Evolutionary conservation across 2,113 vertebrate species (phyloP), one percentile per base, ranked within the genome.

Genomic region (Danionella cerebrum): DNA sequence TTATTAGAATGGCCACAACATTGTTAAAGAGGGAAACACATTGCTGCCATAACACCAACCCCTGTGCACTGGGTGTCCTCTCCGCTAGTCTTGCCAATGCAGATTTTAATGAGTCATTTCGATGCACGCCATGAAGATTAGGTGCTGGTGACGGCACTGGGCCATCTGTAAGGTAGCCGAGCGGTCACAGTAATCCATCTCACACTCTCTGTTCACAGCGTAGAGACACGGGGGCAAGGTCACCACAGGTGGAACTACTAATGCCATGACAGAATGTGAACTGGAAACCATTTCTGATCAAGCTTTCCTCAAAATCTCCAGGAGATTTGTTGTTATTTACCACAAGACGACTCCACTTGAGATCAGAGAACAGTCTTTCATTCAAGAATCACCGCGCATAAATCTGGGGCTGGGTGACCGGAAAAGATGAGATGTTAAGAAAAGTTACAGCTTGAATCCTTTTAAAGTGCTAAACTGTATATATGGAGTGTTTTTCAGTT

Each of bases 111-210:
- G 73, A 73, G 45, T 76, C 73, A 71, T 50, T 73, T 67, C 65
- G 38, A 65, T 63, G 52, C 71, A 48, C 29, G 38, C 54, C 59
- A 64, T 48, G 65, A 66, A 74, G 65, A 71, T 71, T 62, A 74
- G 59, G 54, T 44, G 42, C 35, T 35, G 27, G 59, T 72, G 71
- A 66, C 67, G 57, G 50, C 53, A 71, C 65, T 54, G 31, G 33
- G n/a, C 76, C 72, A 78, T 78, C 74, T 78, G 72, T 71, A 77
- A 53, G 67, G 51, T 65, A 66, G 57, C 60, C 29, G 31, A 47
- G 60, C 57, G 55, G 25, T 39, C 71, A 50, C 73, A 66, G 39
- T 72, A 69, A 69, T 64, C 67, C 47, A 59, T 67, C 54, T 45
- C 35, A 58, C 29, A 5, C 68, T 29, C 45, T 31, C 69, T 68